A percentile compares a stretch with the other conserved stretches of the same genome.
These are phyloP conservation scores for Melitaea athalia DNA, from an alignment of 2,888 invertebrate species.

Conservation along the genomic window DNA sequence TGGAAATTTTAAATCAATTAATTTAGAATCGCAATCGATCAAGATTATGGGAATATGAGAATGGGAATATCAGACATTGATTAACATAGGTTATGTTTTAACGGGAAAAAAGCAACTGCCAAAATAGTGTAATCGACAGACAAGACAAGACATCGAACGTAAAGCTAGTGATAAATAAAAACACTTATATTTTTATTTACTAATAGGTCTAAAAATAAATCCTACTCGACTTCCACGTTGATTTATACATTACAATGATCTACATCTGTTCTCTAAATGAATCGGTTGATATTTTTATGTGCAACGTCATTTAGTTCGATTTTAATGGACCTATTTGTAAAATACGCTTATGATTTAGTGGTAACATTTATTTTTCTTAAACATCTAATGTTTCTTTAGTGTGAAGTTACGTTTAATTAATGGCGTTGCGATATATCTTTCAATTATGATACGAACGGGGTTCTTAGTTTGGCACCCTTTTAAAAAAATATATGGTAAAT, in stretches of 20 bases:
- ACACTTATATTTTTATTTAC: neutral
- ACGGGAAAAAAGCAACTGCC: no score
- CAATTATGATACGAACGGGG: no score
- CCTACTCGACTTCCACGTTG: conserved; percentile 30
- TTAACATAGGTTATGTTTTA: no score
- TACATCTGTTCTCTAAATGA: conserved; percentile 48
- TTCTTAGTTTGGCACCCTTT: neutral
- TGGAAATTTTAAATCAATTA: no score
- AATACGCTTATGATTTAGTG: conserved; percentile 32
- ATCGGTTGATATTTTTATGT: conserved; percentile 60
- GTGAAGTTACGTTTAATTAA: conserved; percentile 20
- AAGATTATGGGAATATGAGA: no score
- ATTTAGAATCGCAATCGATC: no score
- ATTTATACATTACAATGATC: conserved; percentile 57
- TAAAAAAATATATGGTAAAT: neutral
- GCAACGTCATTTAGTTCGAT: conserved; percentile 39
- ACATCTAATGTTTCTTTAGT: conserved; percentile 10
- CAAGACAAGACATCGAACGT: no score
- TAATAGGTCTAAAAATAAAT: conserved; percentile 20
- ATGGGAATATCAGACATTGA: no score
- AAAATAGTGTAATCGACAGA: no score
- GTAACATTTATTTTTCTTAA: conserved; percentile 19
- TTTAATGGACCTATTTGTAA: conserved; percentile 39
- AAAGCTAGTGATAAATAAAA: neutral
- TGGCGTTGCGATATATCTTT: conserved; percentile 4